Base-by-base conservation (phyloP, 2,113 vertebrate species). In the Colossoma macropomum region DNA sequence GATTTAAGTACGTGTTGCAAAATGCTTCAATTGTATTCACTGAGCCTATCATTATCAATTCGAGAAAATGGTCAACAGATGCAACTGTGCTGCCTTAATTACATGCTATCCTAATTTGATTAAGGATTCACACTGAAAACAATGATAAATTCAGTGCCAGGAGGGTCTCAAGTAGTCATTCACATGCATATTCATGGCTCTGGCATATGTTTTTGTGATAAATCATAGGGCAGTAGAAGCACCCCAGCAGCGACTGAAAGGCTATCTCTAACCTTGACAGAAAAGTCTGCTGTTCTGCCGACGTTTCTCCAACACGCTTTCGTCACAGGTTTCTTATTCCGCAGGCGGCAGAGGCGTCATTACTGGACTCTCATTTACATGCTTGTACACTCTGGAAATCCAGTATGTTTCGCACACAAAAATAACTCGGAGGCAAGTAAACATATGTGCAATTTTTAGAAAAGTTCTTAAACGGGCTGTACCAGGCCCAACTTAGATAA, bases 121-220 rank as follows among this genome's bases (percentile, higher is more conserved):
- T 71, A 71, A 71, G 48, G 23, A 71, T 69, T 32, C 23, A 32
- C 63, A 66, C 23, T 56, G 63, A 50, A 77, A 30, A 76, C 28
- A 32, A 69, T 38, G 1, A 54, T 56, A 16, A 56, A 68, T 34
- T 52, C 0, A 41, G n/a, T 45, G 15, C 15, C 30, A 15, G 3
- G 32, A 69, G 15, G 48, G 23, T 65, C 7, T 38, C 10, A 9
- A 11, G 21, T 30, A 50, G 52, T 38, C 45, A 54, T 70, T 50
- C n/a, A 10, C 27, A 50, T 79, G 63, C 10, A 66, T 79, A 38
- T 38, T 34, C 63, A 45, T 41, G 9, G 12, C 17, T 41, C 17
- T 21, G 23, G 28, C 6, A 66, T 66, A 66, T 50, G 41, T 66
- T 52, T 23, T 34, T 0, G 17, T 0, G 19, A 71, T 62, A 38